phyloP scores from a whole-genome alignment of 2,113 vertebrate species.

The Atlantisia rogersi region DNA sequence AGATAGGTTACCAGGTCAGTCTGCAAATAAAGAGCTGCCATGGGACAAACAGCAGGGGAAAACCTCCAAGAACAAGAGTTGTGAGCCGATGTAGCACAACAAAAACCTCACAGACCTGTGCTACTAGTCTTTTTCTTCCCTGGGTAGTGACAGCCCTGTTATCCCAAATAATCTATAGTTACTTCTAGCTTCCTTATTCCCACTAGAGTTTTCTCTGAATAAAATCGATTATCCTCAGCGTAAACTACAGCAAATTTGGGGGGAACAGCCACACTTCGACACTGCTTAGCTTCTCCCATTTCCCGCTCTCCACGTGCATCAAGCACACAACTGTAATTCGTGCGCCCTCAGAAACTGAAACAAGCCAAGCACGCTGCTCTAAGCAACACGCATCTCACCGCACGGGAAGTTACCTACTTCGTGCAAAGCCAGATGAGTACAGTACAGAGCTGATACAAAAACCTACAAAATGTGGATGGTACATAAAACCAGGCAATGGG shows the following conservation, averaged over 20 bases:
- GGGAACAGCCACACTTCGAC: too few species aligned
- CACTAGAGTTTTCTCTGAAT: fast-evolving
- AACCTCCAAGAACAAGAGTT: fast-evolving
- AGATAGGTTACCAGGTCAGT: fast-evolving
- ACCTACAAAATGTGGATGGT: fast-evolving
- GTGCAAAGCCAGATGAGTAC: fast-evolving
- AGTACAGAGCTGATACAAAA: fast-evolving
- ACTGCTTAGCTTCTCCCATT: fast-evolving
- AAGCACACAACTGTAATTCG: fast-evolving
- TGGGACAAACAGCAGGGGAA: fast-evolving
- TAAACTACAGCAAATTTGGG: fast-evolving
- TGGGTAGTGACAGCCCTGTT: too few species aligned
- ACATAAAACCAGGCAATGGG: fast-evolving
- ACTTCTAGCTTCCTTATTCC: not conserved
- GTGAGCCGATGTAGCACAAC: fast-evolving
- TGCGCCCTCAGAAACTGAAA: fast-evolving
- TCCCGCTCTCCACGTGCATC: fast-evolving
- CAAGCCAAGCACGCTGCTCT: fast-evolving
- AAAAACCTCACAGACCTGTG: fast-evolving
- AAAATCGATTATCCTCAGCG: fast-evolving
- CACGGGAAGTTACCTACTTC: fast-evolving
- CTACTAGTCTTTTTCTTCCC: too few species aligned
- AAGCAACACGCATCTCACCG: fast-evolving
- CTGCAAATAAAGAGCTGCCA: not conserved
- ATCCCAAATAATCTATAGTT: not conserved